Base-by-base conservation (phyloP, 2,113 vertebrate genomes). In the Elephas maximus region DNA sequence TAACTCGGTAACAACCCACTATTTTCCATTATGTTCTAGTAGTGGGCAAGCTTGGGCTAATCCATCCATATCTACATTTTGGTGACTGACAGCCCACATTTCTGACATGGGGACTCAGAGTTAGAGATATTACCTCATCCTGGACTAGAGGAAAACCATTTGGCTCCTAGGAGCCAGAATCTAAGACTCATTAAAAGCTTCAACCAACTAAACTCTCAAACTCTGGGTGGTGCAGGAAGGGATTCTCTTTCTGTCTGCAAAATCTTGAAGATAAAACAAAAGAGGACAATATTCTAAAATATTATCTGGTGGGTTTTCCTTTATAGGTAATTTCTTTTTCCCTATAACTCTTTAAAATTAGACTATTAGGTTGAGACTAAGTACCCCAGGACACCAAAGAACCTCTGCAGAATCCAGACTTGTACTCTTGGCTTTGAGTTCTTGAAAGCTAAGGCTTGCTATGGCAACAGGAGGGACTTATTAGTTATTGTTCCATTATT, bases 71-170 rank as follows among this genome's bases (percentile, higher is more conserved):
- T 14, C 15, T 20, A 26, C 21, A 44, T 44, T n/a, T 26, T 24
- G 83, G 41, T 15, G 18, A 37, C 51, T 60, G 48, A 73, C 14
- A 63, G 87, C 44, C 44, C 0, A 6, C 23, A 14, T 41, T 44
- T 53, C 26, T 23, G 45, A 57, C 48, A 6, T 23, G 23, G 33
- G 2, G 37, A 53, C 12, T 48, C 71, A 88, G 57, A 44, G 62
- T 79, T 48, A 85, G 81, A 84, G n/a, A 44, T 8, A 10, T 24
- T 12, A n/a, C 45, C 83, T 76, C 53, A 53, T 41, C 45, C 53
- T 69, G 24, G 28, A n/a, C 48, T 18, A 87, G 24, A 90, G 73
- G 33, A 92, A 97, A 82, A 82, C 10, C n/a, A 51, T 17, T 71
- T 77, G n/a, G 17, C 3, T 87, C 21, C 63, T 48, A 77, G 4